Percentiles rank a stretch among this genome's conserved stretches.
phyloP scores from a whole-genome alignment of 1,140 invertebrate species.

The Euschistus heros region DNA sequence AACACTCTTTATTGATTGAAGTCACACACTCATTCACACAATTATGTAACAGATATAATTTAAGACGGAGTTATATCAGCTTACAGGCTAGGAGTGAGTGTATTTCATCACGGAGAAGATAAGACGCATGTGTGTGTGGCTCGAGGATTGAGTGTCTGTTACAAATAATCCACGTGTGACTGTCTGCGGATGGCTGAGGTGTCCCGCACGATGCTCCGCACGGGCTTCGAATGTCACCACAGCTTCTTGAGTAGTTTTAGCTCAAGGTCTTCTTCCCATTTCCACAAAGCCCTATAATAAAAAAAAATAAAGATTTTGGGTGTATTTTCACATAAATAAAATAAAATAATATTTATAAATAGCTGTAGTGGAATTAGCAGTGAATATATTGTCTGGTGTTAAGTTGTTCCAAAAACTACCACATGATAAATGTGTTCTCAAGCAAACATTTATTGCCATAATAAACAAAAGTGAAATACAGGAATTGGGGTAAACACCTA shows the following conservation, averaged over 20 bases:
- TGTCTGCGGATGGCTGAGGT: background rate
- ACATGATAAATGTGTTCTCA: too few relatives aligned
- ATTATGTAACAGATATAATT: background rate
- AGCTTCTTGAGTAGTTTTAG: conserved; percentile 22
- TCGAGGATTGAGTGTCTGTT: background rate
- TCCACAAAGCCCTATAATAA: conserved; percentile 19
- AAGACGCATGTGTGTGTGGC: background rate
- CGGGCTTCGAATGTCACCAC: conserved; percentile 14
- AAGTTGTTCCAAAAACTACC: too few relatives aligned
- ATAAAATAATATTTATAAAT: background rate
- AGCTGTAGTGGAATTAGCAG: background rate
- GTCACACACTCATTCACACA: background rate
- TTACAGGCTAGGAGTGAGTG: conserved; percentile 10
- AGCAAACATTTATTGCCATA: too few relatives aligned
- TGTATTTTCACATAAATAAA: background rate
- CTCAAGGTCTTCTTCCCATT: conserved; percentile 23
- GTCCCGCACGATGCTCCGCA: background rate
- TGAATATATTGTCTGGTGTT: too few relatives aligned
- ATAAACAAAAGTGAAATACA: too few relatives aligned
- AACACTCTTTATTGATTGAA: background rate
- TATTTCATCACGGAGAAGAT: background rate
- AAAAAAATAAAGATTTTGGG: background rate
- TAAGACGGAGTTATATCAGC: conserved; percentile 8
- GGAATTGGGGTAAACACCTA: too few relatives aligned
- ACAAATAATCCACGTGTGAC: background rate